phyloP scores from a whole-genome alignment of 2,888 invertebrate genomes.

The Chymomyza fuscimana region DNA sequence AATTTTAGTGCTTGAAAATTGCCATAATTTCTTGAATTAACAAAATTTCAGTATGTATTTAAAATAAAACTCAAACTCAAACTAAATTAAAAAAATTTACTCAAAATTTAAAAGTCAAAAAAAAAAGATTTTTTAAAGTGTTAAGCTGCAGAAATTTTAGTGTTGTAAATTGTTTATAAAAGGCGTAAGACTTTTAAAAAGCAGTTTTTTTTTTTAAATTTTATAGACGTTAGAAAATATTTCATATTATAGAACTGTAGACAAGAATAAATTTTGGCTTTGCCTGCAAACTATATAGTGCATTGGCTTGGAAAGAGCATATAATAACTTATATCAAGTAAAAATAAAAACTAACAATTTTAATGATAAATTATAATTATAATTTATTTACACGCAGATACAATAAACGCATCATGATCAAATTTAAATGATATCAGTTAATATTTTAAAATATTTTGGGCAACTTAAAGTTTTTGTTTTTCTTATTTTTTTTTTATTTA shows the following conservation, averaged over 20 bases:
- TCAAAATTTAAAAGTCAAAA: too few species aligned
- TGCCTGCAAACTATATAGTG: not conserved
- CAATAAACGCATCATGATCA: slow-evolving; percentile 62
- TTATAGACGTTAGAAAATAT: too few species aligned
- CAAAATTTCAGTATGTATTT: too few species aligned
- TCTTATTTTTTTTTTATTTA: slow-evolving; percentile 24
- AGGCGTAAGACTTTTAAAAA: too few species aligned
- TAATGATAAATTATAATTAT: slow-evolving; percentile 63
- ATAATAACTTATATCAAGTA: slow-evolving; percentile 6
- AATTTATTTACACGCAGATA: slow-evolving; percentile 71
- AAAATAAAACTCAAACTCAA: too few species aligned
- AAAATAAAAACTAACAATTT: slow-evolving; percentile 50
- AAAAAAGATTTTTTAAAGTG: too few species aligned
- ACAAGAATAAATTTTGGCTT: slow-evolving; percentile 12
- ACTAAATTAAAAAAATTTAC: too few species aligned
- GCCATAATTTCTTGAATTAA: too few species aligned
- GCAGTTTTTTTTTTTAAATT: too few species aligned
- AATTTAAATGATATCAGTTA: not conserved
- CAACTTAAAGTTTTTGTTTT: not conserved
- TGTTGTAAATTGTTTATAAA: too few species aligned
- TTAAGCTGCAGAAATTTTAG: too few species aligned
- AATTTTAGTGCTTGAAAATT: too few species aligned
- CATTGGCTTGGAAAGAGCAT: slow-evolving; percentile 22
- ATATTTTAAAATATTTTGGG: not conserved
- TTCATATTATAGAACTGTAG: not conserved